Evolutionary conservation across 2,113 vertebrate genomes (phyloP).

Genomic region (Chelonoidis abingdonii): DNA sequence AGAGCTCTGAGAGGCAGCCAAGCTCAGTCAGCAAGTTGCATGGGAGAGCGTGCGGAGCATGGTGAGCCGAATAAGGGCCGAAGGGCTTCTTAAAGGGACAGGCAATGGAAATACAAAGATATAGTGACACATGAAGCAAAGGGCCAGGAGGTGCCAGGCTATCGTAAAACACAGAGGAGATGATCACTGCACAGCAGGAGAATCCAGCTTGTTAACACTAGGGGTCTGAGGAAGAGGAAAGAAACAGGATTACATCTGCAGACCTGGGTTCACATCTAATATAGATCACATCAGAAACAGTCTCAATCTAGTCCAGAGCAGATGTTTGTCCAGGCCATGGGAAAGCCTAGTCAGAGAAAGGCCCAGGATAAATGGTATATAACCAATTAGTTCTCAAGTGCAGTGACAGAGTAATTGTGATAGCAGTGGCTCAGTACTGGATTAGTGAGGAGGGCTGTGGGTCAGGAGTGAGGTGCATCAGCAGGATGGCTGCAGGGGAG

Average conservation of each 20-base stretch:
- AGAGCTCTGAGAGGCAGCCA: background rate
- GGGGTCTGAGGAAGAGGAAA: accelerated
- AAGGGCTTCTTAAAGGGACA: background rate
- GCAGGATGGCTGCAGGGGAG: background rate
- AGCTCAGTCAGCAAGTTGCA: background rate
- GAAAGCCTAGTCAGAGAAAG: background rate
- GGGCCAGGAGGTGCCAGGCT: background rate
- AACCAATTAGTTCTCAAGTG: background rate
- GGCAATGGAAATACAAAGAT: background rate
- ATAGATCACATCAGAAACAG: background rate
- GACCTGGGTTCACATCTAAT: background rate
- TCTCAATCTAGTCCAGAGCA: background rate
- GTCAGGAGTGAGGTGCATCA: background rate
- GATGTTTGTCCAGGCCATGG: background rate
- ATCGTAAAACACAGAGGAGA: background rate
- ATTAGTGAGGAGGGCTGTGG: background rate
- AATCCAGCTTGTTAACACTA: background rate
- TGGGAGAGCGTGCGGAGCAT: background rate
- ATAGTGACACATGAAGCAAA: background rate
- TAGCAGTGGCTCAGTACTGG: background rate
- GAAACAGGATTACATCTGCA: background rate
- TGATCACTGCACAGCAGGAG: background rate
- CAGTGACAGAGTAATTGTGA: background rate
- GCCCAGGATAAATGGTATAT: background rate
- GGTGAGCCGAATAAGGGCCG: background rate